Conservation (phyloP, 2,888 invertebrate species). For the Toxonevra muliebris region DNA sequence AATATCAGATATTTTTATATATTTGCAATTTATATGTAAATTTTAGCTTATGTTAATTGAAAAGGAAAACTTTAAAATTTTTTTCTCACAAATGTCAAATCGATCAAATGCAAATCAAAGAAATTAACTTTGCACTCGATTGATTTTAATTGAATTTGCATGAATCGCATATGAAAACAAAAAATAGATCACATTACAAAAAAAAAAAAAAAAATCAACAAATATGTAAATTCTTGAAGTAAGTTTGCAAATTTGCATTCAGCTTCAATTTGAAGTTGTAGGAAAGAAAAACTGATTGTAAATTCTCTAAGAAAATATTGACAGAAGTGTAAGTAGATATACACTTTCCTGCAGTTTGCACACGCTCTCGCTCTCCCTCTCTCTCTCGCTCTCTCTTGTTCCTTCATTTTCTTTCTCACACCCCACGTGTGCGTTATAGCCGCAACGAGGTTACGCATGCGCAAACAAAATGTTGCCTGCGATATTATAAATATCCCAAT, state of each 20-base stretch:
- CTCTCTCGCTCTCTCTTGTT: background rate
- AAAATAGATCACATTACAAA: slow-evolving; percentile 12
- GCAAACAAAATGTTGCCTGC: slow-evolving; percentile 18
- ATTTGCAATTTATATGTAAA: no score
- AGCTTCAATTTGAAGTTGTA: background rate
- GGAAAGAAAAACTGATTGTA: background rate
- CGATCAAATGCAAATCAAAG: slow-evolving; percentile 2
- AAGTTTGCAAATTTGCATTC: slow-evolving; percentile 14
- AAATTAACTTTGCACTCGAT: slow-evolving; percentile 5
- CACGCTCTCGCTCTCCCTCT: background rate
- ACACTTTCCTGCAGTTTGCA: background rate
- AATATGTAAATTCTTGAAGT: no score
- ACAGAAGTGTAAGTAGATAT: no score
- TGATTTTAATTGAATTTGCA: background rate
- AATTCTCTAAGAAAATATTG: no score
- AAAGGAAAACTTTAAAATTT: no score
- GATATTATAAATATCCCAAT: background rate
- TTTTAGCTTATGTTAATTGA: no score
- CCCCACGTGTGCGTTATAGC: slow-evolving; percentile 18
- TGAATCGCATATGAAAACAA: background rate
- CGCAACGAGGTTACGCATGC: slow-evolving; percentile 27
- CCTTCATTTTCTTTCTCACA: slow-evolving; percentile 4
- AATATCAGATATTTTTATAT: no score
- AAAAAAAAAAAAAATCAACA: slow-evolving; percentile 6
- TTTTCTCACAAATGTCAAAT: slow-evolving; percentile 2